These are phyloP conservation scores for Orcinus orca DNA, from an alignment of 2,113 vertebrate genomes.

Conservation along the genomic window DNA sequence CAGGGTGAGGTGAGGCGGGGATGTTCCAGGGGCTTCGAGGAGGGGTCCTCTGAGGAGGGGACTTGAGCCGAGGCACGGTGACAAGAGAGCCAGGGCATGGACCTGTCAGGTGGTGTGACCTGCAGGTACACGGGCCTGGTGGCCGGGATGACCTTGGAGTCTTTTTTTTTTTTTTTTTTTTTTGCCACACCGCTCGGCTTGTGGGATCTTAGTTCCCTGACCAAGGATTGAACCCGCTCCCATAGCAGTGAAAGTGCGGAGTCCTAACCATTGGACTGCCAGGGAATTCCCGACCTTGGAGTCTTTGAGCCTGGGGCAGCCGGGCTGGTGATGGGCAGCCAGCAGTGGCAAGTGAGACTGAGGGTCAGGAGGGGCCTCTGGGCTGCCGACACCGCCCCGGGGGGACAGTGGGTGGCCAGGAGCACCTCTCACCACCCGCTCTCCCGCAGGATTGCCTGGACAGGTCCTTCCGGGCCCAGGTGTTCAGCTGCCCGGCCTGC, in stretches of 20 bases:
- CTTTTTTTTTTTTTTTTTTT: background rate
- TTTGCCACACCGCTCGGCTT: background rate
- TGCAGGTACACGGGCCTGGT: background rate
- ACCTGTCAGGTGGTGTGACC: background rate
- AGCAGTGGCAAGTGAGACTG: background rate
- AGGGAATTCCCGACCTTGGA: background rate
- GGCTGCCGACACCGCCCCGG: no score
- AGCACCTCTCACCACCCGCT: rapidly evolving
- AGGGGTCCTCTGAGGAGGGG: no score
- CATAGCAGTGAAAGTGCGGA: background rate
- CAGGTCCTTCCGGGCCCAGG: slow-evolving; percentile 94
- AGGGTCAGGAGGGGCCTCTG: background rate
- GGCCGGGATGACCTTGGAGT: background rate
- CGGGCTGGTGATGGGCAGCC: background rate
- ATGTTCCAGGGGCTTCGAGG: rapidly evolving
- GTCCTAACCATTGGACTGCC: background rate
- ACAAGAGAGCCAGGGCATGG: background rate
- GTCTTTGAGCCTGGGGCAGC: background rate
- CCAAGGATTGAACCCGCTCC: background rate
- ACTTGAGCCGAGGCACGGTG: background rate
- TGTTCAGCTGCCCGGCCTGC: slow-evolving; percentile 96
- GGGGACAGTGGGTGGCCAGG: background rate
- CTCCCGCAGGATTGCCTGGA: slow-evolving; percentile 92
- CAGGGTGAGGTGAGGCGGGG: background rate
- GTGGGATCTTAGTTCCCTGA: background rate